Evolutionary conservation across 2,888 invertebrate species (phyloP), one percentile per base, ranked within the genome.

Genomic region (Sericinus montela): DNA sequence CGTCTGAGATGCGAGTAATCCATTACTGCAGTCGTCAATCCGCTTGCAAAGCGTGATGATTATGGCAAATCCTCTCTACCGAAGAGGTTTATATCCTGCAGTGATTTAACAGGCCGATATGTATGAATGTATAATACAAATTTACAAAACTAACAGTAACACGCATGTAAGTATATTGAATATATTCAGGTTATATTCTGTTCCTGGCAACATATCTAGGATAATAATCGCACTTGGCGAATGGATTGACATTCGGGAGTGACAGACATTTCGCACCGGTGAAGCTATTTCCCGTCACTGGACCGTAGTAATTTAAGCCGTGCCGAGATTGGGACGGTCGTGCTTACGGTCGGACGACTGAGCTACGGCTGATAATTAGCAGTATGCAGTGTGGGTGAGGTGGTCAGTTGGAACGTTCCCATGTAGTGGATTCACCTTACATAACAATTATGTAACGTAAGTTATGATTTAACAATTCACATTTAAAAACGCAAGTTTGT

Each of bases 221-320:
- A 39, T 38, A 23, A 30, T 23, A 6, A 19, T 32, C 1, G 34
- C 13, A 40, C 37, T 32, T 13, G 19, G 41, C 32, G 16, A 16
- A 16, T 13, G 8, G 40, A 34, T 16, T 48, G 42, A 42, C 42
- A 30, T 37, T 23, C 19, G 30, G n/a, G 42, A 37, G 37, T 28
- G 48, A 30, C 34, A 13, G 37, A 42, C 48, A 42, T 48, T 48
- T 42, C 42, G 37, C 42, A 37, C 30, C 48, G 48, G 36, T 23
- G 23, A 23, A 19, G 41, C 30, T 37, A 42, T 48, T 40, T 36
- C 36, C 48, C 35, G n/a, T 37, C 46, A 46, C 40, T 28, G 39
- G 28, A 46, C 25, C 40, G 46, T 46, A 16, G 39, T 40, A 35
- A 40, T 46, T 39, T 40, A 40, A 40, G 48, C 42, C 42, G 37